phyloP scores from a whole-genome alignment of 2,797 vertebrate genomes.

The Thunnus albacares region DNA sequence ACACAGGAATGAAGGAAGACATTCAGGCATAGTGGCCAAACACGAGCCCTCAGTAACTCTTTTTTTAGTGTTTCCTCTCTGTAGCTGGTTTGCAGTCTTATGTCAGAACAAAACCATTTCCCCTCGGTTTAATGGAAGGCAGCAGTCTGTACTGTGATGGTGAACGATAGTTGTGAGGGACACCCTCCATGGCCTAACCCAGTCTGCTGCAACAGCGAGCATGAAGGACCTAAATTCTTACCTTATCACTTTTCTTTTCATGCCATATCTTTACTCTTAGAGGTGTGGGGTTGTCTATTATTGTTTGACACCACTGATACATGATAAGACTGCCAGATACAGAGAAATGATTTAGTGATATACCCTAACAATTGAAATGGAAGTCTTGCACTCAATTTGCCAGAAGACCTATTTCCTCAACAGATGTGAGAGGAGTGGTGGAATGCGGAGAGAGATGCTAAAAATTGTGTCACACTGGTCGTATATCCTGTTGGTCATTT shows the following conservation, averaged over 20 bases:
- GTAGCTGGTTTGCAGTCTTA: slow-evolving; percentile 51
- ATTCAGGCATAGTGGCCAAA: slow-evolving; percentile 39
- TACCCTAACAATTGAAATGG: not conserved
- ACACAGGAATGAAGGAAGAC: slow-evolving; percentile 3
- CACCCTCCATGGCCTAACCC: slow-evolving; percentile 10
- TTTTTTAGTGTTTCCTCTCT: slow-evolving; percentile 24
- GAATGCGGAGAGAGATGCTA: slow-evolving; percentile 40
- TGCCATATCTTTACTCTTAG: not conserved
- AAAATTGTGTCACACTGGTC: slow-evolving; percentile 62
- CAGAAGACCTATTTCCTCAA: slow-evolving; percentile 9
- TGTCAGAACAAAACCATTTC: slow-evolving; percentile 69
- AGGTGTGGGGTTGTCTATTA: slow-evolving; percentile 2
- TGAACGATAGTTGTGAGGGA: slow-evolving; percentile 16
- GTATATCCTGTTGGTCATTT: slow-evolving; percentile 59
- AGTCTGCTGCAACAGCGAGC: not conserved
- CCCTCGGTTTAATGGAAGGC: slow-evolving; percentile 57
- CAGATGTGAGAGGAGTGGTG: slow-evolving; percentile 31
- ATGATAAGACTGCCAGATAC: not conserved
- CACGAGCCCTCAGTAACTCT: slow-evolving; percentile 21
- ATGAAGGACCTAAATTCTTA: slow-evolving; percentile 2
- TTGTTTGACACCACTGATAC: not conserved
- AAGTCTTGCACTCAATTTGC: not conserved
- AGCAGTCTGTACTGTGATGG: slow-evolving; percentile 26
- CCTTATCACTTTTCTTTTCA: not conserved
- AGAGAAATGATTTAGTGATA: not conserved